Evolutionary conservation across 2,113 vertebrate species (phyloP), one percentile per base, ranked within the genome.

Genomic region (Ornithorhynchus anatinus): DNA sequence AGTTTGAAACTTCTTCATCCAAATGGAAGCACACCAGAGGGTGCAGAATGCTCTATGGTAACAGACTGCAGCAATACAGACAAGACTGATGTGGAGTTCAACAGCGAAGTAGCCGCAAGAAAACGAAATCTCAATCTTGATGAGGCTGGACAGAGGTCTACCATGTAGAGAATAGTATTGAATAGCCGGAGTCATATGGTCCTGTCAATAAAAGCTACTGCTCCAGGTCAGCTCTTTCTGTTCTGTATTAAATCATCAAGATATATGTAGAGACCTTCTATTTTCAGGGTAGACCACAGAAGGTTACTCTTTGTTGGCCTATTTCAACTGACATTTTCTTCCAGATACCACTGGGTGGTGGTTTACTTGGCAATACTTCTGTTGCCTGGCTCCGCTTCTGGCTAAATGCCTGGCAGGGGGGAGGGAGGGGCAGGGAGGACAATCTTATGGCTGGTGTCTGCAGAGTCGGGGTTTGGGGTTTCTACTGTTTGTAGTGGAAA

Each of bases 91-190:
- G 64, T 81, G 20, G 94, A 94, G n/a, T 35, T 76, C 59, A 83
- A 19, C 36, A 85, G 52, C 8, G 96, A 98, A 44, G 65, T 84
- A 42, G 56, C 71, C 16, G 86, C 85, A 72, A 94, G 93, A 54
- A 95, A 90, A 75, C 94, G 95, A 86, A 94, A 83, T 53, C 74
- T 90, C 19, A 93, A 92, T 74, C 48, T 79, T 29, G 95, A 96
- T 19, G 95, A 95, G 38, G 70, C 84, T 45, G 90, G 87, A 2
- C 94, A 91, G 71, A 92, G 91, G 67, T 84, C 89, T 37, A 95
- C 91, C 70, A 92, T 95, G 88, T 94, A 79, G 93, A 84, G 36
- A 20, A 57, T 39, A 8, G 37, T 2, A 54, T 2, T 25, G 2
- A 51, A 9, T 33, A 22, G 9, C 12, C 38, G 15, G 39, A 51